These are phyloP conservation scores for Microtus ochrogaster DNA, from an alignment of 2,113 vertebrate genomes.

Conservation along the genomic window DNA sequence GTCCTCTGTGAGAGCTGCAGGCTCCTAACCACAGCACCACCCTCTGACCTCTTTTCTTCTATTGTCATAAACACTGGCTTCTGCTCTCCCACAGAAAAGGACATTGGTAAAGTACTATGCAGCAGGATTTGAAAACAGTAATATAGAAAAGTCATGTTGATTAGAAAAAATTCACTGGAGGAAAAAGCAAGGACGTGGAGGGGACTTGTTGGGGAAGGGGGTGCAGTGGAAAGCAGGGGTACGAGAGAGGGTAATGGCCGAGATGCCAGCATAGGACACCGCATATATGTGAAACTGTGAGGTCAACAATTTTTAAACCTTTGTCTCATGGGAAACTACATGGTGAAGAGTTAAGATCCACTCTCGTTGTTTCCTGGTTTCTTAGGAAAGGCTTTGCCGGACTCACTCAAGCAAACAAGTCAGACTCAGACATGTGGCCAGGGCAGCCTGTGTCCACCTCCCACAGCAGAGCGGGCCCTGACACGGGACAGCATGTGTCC, in stretches of 20 bases:
- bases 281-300: too few relatives aligned
- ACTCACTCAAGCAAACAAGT: neutral
- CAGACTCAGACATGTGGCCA: neutral
- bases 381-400: neutral
- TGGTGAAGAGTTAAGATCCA: neutral
- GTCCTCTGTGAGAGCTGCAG: neutral
- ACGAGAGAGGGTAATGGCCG: fast-evolving
- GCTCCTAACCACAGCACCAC: neutral
- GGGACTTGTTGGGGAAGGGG: neutral
- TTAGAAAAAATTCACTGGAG: neutral
- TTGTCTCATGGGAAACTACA: neutral
- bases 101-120: neutral
- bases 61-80: neutral
- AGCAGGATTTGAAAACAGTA: neutral
- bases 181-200: neutral
- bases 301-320: neutral
- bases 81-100: constrained; percentile 2
- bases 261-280: neutral
- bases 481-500: too few relatives aligned
- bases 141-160: neutral
- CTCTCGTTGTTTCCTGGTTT: neutral
- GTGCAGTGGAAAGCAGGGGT: neutral
- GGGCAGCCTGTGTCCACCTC: neutral
- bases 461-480: too few relatives aligned
- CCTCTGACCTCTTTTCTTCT: neutral